phyloP scores from a whole-genome alignment of 1,140 invertebrate genomes.

The Scaptomyza graminum region DNA sequence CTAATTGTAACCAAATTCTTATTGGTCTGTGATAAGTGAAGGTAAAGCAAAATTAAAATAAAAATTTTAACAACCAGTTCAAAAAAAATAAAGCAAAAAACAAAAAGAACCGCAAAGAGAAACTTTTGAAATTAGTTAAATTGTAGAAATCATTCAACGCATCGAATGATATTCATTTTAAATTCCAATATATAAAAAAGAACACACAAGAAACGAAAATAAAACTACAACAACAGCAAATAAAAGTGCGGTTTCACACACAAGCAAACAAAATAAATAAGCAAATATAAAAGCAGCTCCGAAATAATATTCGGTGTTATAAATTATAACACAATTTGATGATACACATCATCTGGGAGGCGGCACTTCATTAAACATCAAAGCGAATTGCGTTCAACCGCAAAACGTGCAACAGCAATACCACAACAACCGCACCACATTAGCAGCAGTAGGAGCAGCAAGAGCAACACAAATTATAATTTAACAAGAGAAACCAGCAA shows the following conservation, averaged over 20 bases:
- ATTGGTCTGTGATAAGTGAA: constrained; percentile 84
- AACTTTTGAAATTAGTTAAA: constrained; percentile 74
- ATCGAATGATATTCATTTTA: constrained; percentile 67
- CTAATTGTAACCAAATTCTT: constrained; percentile 61
- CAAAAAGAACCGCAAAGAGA: constrained; percentile 57
- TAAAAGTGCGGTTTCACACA: constrained; percentile 71
- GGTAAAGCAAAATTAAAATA: constrained; percentile 65
- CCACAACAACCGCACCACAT: constrained; percentile 31
- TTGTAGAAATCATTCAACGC: constrained; percentile 79
- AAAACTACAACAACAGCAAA: constrained; percentile 37
- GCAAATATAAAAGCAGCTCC: constrained; percentile 51
- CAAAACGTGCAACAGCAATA: constrained; percentile 60
- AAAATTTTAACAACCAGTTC: constrained; percentile 30
- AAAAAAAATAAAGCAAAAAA: constrained; percentile 50
- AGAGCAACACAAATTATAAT: constrained; percentile 20
- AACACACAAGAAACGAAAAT: constrained; percentile 24
- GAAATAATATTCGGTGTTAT: constrained; percentile 53
- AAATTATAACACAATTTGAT: constrained; percentile 77
- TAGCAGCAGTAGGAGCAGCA: constrained; percentile 23
- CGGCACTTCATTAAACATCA: constrained; percentile 78
- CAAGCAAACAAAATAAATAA: constrained; percentile 34
- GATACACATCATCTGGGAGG: constrained; percentile 69
- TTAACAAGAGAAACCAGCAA: constrained; percentile 39
- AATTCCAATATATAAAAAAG: constrained; percentile 33
- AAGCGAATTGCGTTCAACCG: constrained; percentile 73